phyloP scores from a whole-genome alignment of 1,140 invertebrate genomes.

The Brachionus manjavacas region DNA sequence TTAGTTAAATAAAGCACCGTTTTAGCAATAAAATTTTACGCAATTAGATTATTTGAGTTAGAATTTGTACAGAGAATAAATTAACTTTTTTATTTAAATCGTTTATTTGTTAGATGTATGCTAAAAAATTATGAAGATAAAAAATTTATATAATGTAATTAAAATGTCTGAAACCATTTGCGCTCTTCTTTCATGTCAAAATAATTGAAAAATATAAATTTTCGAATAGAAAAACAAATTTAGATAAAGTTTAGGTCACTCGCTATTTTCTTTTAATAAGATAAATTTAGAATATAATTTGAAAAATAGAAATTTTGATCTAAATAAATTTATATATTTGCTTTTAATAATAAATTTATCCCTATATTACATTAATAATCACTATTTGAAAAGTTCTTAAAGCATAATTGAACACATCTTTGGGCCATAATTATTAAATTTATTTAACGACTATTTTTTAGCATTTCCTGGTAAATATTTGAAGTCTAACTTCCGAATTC shows the following conservation, averaged over 20 bases:
- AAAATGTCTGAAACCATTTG: neutral
- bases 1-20: neutral
- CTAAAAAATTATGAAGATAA: constrained; percentile 12
- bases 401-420: too few species aligned
- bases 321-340: neutral
- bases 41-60: neutral
- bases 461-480: neutral
- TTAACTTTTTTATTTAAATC: neutral
- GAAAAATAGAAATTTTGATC: neutral
- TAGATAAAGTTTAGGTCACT: too few species aligned
- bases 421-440: too few species aligned
- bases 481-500: neutral
- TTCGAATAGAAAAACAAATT: neutral
- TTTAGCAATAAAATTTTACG: neutral
- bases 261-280: too few species aligned
- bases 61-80: neutral
- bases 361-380: too few species aligned
- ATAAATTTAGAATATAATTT: too few species aligned
- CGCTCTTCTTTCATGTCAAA: neutral
- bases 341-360: neutral
- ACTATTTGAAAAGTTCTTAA: too few species aligned
- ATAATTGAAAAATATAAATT: neutral
- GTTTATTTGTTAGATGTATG: neutral
- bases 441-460: too few species aligned
- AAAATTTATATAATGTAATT: neutral